Conservation (phyloP, 2,113 vertebrate species). For the Drymodes brunneopygia region DNA sequence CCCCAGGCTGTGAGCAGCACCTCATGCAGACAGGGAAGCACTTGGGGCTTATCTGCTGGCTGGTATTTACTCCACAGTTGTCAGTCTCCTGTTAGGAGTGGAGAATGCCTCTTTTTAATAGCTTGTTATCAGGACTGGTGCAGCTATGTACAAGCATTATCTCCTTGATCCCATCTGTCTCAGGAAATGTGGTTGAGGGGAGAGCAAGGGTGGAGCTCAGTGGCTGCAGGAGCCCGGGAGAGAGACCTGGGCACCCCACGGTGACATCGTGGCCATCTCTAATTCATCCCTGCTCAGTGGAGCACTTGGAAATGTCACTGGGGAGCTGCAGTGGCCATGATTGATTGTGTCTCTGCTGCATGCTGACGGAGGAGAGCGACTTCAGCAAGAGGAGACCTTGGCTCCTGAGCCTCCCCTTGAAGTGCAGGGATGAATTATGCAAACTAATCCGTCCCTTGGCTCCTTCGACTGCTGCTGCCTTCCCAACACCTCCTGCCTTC, state of each 20-base stretch:
- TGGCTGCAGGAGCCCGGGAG: not conserved
- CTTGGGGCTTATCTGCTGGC: not conserved
- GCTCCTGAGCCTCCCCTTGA: slow-evolving; percentile 45
- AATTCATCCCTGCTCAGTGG: not conserved
- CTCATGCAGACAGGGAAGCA: accelerated
- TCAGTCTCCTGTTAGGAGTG: not conserved
- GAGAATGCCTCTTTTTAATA: not conserved
- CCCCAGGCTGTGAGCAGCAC: not conserved
- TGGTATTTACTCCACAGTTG: not conserved
- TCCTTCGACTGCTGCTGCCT: not conserved
- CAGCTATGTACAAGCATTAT: not conserved
- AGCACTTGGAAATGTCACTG: slow-evolving; percentile 24
- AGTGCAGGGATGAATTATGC: slow-evolving; percentile 38
- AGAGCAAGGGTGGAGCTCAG: not conserved
- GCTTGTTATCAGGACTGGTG: not conserved
- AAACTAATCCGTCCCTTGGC: slow-evolving; percentile 7
- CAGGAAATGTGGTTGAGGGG: not conserved
- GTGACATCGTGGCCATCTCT: not conserved
- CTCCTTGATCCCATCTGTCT: slow-evolving; percentile 17
- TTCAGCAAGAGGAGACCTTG: slow-evolving; percentile 40
- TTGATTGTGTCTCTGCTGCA: not conserved
- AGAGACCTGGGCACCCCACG: not conserved
- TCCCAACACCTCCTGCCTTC: not conserved
- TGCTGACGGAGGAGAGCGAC: not conserved
- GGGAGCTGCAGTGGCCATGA: slow-evolving; percentile 11